Evolutionary conservation across 2,888 invertebrate genomes (phyloP).

Genomic region (Philereme vetulata): DNA sequence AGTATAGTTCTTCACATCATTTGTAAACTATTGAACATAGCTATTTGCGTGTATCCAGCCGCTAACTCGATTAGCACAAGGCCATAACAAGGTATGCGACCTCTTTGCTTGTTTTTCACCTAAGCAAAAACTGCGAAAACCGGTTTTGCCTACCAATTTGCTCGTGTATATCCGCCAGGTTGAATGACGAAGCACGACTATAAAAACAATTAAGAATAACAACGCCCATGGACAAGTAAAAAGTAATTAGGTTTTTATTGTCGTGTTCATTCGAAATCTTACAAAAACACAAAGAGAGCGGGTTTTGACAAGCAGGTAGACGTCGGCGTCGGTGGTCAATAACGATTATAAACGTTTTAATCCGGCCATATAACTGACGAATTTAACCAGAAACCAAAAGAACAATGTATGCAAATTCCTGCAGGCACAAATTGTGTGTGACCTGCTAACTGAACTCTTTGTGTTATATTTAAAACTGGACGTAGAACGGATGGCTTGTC

Average conservation of each 20-base stretch:
- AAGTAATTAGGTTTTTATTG: constrained; percentile 54
- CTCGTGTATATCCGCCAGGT: constrained; percentile 55
- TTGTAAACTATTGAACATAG: constrained; percentile 68
- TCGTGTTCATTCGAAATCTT: constrained; percentile 37
- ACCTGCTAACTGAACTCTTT: constrained; percentile 57
- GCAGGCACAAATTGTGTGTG: constrained; percentile 46
- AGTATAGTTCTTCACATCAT: constrained; percentile 54
- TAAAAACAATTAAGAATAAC: constrained; percentile 51
- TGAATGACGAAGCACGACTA: constrained; percentile 49
- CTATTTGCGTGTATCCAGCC: constrained; percentile 67
- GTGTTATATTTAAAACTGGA: constrained; percentile 66
- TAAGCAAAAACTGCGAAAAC: constrained; percentile 54
- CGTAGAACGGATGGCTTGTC: constrained; percentile 68
- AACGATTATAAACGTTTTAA: constrained; percentile 23
- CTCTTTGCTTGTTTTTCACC: constrained; percentile 67
- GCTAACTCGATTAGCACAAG: constrained; percentile 78
- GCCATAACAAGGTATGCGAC: constrained; percentile 76
- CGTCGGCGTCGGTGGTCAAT: constrained; percentile 1
- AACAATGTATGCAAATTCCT: constrained; percentile 44
- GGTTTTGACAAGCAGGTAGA: constrained; percentile 31
- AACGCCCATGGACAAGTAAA: constrained; percentile 48
- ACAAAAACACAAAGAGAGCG: constrained; percentile 30
- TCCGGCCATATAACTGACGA: constrained; percentile 17
- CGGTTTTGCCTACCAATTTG: constrained; percentile 59
- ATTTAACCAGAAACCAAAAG: constrained; percentile 14